These are phyloP conservation scores for Fulmarus glacialis DNA, from an alignment of 2,113 vertebrate genomes.

Conservation along the genomic window DNA sequence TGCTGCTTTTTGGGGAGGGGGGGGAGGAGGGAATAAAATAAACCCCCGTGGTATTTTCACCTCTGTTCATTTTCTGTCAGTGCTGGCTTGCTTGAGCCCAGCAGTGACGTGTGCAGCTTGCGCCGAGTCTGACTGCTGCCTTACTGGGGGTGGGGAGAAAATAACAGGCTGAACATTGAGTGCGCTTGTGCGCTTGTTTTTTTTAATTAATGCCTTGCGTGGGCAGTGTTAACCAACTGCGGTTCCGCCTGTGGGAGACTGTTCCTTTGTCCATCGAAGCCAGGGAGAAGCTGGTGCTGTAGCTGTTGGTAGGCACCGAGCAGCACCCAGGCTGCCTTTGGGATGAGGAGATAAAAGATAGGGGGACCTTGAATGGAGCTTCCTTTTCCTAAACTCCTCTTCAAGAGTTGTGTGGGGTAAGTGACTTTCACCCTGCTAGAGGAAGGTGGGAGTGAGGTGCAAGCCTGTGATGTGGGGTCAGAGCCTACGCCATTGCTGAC, in stretches of 20 bases:
- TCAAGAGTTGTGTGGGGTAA: background rate
- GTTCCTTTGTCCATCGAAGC: background rate
- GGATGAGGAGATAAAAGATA: background rate
- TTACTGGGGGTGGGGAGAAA: background rate
- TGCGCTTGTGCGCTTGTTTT: background rate
- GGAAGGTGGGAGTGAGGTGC: background rate
- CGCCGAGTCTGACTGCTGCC: background rate
- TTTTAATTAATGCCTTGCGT: background rate
- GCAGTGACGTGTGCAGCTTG: background rate
- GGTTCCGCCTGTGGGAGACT: background rate
- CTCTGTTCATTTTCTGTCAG: background rate
- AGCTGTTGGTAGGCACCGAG: fast-evolving
- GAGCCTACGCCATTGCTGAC: fast-evolving
- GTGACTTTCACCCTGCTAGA: background rate
- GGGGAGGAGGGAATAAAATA: background rate
- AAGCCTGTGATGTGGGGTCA: background rate
- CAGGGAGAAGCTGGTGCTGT: background rate
- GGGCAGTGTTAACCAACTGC: background rate
- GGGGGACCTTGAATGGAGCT: background rate
- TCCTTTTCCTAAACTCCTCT: background rate
- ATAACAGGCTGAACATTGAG: background rate
- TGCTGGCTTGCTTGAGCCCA: background rate
- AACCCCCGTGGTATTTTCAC: background rate
- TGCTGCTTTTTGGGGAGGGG: background rate
- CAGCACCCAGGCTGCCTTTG: background rate